These are phyloP conservation scores for Remorina albescens DNA, from an alignment of 2,797 vertebrate genomes.

Conservation along the genomic window DNA sequence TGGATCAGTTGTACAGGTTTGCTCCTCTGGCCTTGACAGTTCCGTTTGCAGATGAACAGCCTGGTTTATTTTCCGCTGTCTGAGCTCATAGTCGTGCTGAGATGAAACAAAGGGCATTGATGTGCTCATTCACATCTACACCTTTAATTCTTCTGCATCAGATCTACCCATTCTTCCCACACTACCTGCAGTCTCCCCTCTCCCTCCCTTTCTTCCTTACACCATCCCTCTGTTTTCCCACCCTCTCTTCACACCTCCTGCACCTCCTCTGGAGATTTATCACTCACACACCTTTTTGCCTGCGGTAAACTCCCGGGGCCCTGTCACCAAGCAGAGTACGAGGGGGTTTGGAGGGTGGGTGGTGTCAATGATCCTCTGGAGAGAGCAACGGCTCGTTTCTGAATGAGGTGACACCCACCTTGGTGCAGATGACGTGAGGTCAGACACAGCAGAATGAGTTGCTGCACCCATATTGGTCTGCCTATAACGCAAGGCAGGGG, in stretches of 20 bases:
- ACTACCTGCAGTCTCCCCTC: conserved; percentile 3
- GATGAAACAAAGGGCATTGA: conserved; percentile 44
- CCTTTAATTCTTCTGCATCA: conserved; percentile 34
- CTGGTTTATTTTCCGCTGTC: conserved; percentile 43
- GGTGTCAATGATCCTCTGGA: background rate
- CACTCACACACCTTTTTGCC: conserved; percentile 11
- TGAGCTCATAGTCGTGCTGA: conserved; percentile 21
- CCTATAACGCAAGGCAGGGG: conserved; percentile 58
- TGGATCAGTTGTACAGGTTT: conserved; percentile 53
- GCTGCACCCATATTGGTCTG: conserved; percentile 28
- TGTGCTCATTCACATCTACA: conserved; percentile 40
- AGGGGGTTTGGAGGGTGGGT: background rate
- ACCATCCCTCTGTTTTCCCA: conserved; percentile 3
- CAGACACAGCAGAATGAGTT: conserved; percentile 62
- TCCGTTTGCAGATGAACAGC: conserved; percentile 45
- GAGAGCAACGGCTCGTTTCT: conserved; percentile 44
- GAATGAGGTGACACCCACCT: conserved; percentile 69
- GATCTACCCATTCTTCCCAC: conserved; percentile 2
- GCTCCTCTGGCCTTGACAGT: conserved; percentile 37
- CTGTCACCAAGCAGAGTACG: conserved; percentile 25
- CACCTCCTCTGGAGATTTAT: conserved; percentile 53
- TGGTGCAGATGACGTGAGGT: conserved; percentile 60
- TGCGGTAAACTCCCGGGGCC: conserved; percentile 40
- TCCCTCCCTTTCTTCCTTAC: background rate
- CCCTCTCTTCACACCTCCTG: background rate